Conservation (phyloP, 1,140 invertebrate species). For the Megalopta genalis region DNA sequence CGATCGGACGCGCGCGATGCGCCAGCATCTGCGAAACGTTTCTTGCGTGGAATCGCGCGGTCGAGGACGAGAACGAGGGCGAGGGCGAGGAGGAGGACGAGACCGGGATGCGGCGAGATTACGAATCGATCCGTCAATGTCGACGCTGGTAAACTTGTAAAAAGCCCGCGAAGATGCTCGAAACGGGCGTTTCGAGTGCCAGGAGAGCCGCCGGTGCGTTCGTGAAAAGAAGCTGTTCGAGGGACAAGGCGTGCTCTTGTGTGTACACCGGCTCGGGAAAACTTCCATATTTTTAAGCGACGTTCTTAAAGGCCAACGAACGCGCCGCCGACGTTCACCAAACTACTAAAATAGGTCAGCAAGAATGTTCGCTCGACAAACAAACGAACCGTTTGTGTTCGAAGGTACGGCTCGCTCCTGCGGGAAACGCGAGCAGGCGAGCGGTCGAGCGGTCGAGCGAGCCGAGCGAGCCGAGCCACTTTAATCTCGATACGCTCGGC, state of each 20-base stretch:
- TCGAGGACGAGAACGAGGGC: too few species aligned
- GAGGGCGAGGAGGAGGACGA: not conserved
- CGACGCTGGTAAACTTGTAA: not conserved
- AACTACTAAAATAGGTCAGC: not conserved
- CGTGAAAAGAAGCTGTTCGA: constrained; percentile 33
- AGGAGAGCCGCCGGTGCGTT: constrained; percentile 25
- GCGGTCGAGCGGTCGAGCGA: too few species aligned
- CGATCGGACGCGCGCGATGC: not conserved
- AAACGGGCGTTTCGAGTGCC: constrained; percentile 7
- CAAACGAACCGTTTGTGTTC: constrained; percentile 4
- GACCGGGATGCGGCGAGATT: not conserved
- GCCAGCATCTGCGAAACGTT: not conserved
- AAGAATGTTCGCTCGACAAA: not conserved
- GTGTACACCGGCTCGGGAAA: not conserved
- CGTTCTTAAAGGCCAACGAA: constrained; percentile 14
- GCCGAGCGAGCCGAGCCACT: not conserved
- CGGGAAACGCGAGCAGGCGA: not conserved
- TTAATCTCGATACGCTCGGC: not conserved
- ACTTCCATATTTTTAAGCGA: constrained; percentile 18
- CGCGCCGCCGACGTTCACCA: not conserved
- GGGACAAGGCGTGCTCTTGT: constrained; percentile 31
- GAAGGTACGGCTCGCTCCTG: not conserved
- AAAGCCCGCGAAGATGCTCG: not conserved
- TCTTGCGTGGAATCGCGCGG: not conserved
- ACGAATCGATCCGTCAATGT: constrained; percentile 15